Base-by-base conservation (phyloP, 2,888 invertebrate species). In the Tipula confusa region DNA sequence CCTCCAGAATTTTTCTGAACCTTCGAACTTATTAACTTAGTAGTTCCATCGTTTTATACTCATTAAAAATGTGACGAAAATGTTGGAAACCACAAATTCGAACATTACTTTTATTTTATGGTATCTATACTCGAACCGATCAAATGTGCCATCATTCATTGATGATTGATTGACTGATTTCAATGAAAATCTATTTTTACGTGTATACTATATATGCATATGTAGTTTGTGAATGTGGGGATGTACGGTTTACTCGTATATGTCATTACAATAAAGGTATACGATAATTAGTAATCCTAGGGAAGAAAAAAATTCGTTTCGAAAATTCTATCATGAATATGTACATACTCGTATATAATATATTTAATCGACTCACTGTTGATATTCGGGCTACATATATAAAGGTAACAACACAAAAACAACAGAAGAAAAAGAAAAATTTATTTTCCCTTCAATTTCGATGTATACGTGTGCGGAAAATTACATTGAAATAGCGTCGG, bases 331-430 rank as follows among this genome's bases (percentile, higher is more conserved):
- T 24, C 15, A 4, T 64, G 64, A 24, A 9, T 24, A 43, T 43
- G 15, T 15, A 7, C 11, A 18, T 64, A 64, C 64, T 4, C 9
- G 11, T n/a, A n/a, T n/a, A 64, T 24, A 24, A 64, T 11, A 9
- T 24, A 24, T 64, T 64, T 64, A 64, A 64, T 64, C 64, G 64
- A 64, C 64, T 64, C 64, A 64, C 64, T 64, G 64, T 64, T 64
- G 64, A 64, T 64, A 64, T 64, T 64, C 64, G 64, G 24, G 64
- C 24, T 64, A 24, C n/a, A n/a, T n/a, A n/a, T n/a, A n/a, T 24
- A 64, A 24, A 64, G 24, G 64, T 24, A 64, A 24, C 24, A 24
- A 24, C 18, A 64, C 18, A 18, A 18, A 64, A 24, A 33, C 33
- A 6, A n/a, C n/a, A n/a, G n/a, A n/a, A n/a, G n/a, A 4, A 33